A percentile compares a stretch with the other conserved stretches of the same genome.
Evolutionary conservation across 92 coral and sea anemone species (phyloP).

Genomic region (Heliopora coerulea): DNA sequence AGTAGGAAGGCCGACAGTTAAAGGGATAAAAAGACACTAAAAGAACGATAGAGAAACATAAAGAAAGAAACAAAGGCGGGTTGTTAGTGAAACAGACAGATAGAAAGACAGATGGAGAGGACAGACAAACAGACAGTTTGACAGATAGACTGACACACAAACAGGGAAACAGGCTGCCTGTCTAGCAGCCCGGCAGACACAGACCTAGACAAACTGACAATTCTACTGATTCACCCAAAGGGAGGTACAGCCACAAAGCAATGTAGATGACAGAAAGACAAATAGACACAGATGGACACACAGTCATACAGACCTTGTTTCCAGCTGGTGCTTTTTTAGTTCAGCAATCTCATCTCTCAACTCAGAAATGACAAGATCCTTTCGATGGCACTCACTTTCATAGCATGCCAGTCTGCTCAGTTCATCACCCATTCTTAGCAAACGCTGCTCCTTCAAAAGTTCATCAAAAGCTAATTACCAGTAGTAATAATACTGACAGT

Average conservation of each 20-base stretch:
- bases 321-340: slow-evolving; percentile 55
- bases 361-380: slow-evolving; percentile 84
- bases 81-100: slow-evolving; percentile 2
- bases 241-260: too few relatives aligned
- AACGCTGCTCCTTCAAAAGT: slow-evolving; percentile 69
- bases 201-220: too few relatives aligned
- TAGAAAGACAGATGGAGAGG: not conserved
- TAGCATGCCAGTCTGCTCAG: slow-evolving; percentile 87
- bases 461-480: too few relatives aligned
- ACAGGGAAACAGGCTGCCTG: not conserved
- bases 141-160: not conserved
- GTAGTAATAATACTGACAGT: too few relatives aligned
- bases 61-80: too few relatives aligned
- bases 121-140: not conserved
- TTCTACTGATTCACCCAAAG: too few relatives aligned
- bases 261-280: too few relatives aligned
- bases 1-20: not conserved
- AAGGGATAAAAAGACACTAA: not conserved
- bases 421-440: slow-evolving; percentile 93
- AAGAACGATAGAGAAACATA: too few relatives aligned
- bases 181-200: too few relatives aligned
- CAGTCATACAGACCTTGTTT: slow-evolving; percentile 40
- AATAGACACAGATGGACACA: not conserved
- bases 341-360: slow-evolving; percentile 82
- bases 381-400: slow-evolving; percentile 89